A percentile compares a stretch with the other conserved stretches of the same genome.
These are phyloP conservation scores for Triplophysa yarkandensis DNA, from an alignment of 2,797 vertebrate species.

Conservation along the genomic window DNA sequence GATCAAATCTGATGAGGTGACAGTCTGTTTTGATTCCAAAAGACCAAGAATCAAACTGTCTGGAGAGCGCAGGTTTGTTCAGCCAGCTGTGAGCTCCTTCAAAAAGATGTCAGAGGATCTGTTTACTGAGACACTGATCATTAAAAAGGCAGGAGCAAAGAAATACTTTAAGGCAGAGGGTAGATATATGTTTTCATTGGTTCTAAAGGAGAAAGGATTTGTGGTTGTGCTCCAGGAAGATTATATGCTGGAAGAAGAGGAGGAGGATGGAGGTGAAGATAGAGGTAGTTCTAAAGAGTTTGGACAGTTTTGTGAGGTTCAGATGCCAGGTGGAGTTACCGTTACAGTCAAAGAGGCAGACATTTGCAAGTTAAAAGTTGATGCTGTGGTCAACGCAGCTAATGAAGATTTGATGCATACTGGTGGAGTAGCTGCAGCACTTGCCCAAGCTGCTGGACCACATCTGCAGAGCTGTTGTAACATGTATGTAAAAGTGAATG, in stretches of 20 bases:
- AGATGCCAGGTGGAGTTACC: slow-evolving; percentile 65
- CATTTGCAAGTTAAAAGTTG: slow-evolving; percentile 70
- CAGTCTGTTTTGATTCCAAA: slow-evolving; percentile 59
- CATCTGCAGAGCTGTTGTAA: slow-evolving; percentile 75
- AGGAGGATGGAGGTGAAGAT: slow-evolving; percentile 6
- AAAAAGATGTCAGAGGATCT: slow-evolving; percentile 59
- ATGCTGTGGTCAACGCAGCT: slow-evolving; percentile 84
- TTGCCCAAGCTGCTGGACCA: slow-evolving; percentile 78
- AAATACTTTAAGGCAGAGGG: slow-evolving; percentile 74
- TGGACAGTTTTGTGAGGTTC: slow-evolving; percentile 48
- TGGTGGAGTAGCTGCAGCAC: slow-evolving; percentile 72
- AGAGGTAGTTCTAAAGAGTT: slow-evolving; percentile 4
- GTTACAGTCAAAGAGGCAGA: slow-evolving; percentile 74
- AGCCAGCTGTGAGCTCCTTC: slow-evolving; percentile 58
- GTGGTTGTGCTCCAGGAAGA: slow-evolving; percentile 73
- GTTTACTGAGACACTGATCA: slow-evolving; percentile 58
- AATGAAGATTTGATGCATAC: slow-evolving; percentile 79
- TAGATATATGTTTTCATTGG: slow-evolving; percentile 50
- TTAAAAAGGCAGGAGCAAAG: slow-evolving; percentile 82
- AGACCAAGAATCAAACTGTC: slow-evolving; percentile 69
- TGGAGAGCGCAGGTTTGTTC: slow-evolving; percentile 73
- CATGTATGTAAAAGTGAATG: slow-evolving; percentile 49
- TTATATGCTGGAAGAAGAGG: slow-evolving; percentile 45
- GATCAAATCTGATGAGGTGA: slow-evolving; percentile 58
- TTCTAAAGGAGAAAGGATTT: slow-evolving; percentile 67